These are phyloP conservation scores for Tetragonula carbonaria DNA, from an alignment of 2,888 invertebrate genomes.

Conservation along the genomic window DNA sequence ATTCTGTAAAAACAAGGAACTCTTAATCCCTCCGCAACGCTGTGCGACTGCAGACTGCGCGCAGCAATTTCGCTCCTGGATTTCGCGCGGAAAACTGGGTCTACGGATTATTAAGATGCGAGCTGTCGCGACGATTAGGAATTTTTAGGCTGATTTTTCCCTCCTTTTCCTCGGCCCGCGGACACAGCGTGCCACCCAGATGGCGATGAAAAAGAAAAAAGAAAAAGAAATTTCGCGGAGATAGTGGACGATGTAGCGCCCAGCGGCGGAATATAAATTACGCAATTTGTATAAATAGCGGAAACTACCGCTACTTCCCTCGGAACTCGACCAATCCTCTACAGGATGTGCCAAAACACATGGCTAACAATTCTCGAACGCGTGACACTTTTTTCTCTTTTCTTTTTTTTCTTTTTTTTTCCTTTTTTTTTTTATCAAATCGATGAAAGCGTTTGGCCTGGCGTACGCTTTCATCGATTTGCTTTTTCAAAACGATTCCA, in stretches of 20 bases:
- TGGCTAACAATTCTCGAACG: background rate
- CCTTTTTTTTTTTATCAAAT: background rate
- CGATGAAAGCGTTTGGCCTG: background rate
- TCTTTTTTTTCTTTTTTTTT: background rate
- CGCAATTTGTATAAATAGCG: constrained; percentile 72
- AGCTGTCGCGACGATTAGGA: constrained; percentile 25
- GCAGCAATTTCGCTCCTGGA: constrained; percentile 13
- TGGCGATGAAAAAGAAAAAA: constrained; percentile 29
- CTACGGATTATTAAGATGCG: constrained; percentile 49
- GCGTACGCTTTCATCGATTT: background rate
- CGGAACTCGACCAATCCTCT: constrained; percentile 17
- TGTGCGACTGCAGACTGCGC: background rate
- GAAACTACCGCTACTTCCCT: constrained; percentile 41
- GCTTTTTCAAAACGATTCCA: no score
- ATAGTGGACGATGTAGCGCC: constrained; percentile 58
- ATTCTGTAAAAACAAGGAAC: background rate
- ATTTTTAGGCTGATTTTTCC: constrained; percentile 34
- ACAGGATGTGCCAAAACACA: constrained; percentile 42
- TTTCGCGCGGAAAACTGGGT: constrained; percentile 23
- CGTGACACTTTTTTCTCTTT: background rate
- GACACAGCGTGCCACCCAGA: constrained; percentile 19
- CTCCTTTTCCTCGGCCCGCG: background rate
- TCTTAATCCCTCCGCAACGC: background rate
- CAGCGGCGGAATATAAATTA: constrained; percentile 70
- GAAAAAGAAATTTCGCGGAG: constrained; percentile 5